phyloP scores from a whole-genome alignment of 2,888 invertebrate species.

The Leptinotarsa juncta region DNA sequence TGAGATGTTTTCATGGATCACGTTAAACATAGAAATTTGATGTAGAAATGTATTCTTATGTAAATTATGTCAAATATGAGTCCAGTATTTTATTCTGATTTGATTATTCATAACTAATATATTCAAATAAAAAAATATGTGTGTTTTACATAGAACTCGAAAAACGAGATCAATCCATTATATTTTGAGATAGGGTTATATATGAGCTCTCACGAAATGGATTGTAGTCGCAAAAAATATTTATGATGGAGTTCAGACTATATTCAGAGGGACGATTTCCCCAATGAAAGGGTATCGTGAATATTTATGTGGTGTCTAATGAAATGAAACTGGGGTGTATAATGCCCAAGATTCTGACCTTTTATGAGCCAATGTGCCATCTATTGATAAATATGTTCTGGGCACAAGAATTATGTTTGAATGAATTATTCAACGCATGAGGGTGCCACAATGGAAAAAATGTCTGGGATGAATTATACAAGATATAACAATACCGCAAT shows the following conservation, averaged over 20 bases:
- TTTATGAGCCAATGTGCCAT: background rate
- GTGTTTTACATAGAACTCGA: background rate
- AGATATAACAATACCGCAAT: too few relatives aligned
- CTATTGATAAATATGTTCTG: background rate
- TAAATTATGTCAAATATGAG: background rate
- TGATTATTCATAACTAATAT: slow-evolving; percentile 4
- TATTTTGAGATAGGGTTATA: background rate
- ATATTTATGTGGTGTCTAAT: slow-evolving; percentile 4
- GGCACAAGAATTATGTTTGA: too few relatives aligned
- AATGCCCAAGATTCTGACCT: background rate
- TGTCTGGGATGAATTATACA: too few relatives aligned
- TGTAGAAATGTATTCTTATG: background rate
- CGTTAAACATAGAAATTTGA: background rate
- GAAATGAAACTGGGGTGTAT: background rate
- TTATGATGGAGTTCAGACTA: background rate
- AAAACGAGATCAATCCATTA: background rate
- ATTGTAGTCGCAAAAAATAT: background rate
- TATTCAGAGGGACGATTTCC: background rate
- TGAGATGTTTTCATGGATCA: too few relatives aligned
- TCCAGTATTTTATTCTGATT: background rate
- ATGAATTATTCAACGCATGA: too few relatives aligned
- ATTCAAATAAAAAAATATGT: background rate
- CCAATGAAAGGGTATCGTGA: background rate
- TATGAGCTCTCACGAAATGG: slow-evolving; percentile 2
- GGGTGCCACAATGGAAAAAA: too few relatives aligned